phyloP scores from a whole-genome alignment of 1,140 invertebrate species.

The Aphelinus certus region DNA sequence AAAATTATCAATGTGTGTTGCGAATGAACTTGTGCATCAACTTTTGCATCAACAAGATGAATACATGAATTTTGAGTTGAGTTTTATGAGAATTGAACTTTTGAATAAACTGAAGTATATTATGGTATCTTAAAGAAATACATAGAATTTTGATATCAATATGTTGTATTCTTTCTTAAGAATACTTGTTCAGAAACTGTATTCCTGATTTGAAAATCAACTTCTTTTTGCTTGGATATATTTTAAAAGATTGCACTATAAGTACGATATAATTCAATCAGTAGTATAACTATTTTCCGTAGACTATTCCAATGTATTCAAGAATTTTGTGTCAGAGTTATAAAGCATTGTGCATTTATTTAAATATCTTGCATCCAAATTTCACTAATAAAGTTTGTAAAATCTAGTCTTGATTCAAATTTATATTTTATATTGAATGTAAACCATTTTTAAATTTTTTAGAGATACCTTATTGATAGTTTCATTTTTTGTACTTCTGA shows the following conservation, averaged over 20 bases:
- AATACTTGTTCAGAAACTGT: neutral
- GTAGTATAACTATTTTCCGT: too few relatives aligned
- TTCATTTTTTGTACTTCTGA: constrained; percentile 1
- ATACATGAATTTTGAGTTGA: neutral
- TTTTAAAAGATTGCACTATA: too few relatives aligned
- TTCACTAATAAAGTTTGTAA: neutral
- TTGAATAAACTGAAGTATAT: neutral
- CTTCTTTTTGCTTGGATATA: too few relatives aligned
- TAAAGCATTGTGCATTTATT: too few relatives aligned
- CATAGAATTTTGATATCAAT: constrained; percentile 11
- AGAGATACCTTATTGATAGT: too few relatives aligned
- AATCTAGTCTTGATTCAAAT: neutral
- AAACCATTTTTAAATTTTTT: too few relatives aligned
- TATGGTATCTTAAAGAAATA: constrained; percentile 7
- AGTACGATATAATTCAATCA: too few relatives aligned
- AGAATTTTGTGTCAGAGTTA: too few relatives aligned
- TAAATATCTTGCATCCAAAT: neutral
- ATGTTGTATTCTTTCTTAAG: constrained; percentile 9
- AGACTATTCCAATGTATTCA: too few relatives aligned
- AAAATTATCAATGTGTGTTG: neutral
- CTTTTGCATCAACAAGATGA: neutral
- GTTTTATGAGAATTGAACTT: neutral
- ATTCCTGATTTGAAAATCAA: neutral
- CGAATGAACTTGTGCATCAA: too few relatives aligned
- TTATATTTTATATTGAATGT: too few relatives aligned